Evolutionary conservation across 2,113 vertebrate genomes (phyloP), one percentile per base, ranked within the genome.

Genomic region (Galemys pyrenaicus): DNA sequence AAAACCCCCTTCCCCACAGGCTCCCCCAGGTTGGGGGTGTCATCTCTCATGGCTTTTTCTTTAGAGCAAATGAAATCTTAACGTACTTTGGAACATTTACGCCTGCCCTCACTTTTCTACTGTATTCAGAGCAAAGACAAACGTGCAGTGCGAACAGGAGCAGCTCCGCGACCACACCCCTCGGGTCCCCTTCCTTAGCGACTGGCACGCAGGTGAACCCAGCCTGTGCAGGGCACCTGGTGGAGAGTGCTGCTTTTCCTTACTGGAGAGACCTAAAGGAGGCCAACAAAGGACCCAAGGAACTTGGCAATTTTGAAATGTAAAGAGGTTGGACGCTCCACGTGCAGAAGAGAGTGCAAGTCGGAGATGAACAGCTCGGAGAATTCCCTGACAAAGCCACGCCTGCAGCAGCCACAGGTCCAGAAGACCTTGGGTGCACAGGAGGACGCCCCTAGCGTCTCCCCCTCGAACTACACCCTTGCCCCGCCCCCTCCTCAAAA

Each of bases 311-410:
- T 49, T 60, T n/a, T 37, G 32, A 37, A 26, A 77, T 56, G 22
- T 54, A 22, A 35, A 82, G n/a, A 87, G 28, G 6, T 17, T 37
- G 22, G 19, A 28, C 0, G 15, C 19, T 2, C 1, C 20, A 79
- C 20, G 8, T 15, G 9, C n/a, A 51, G 77, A 68, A 39, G 73
- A 39, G 73, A 19, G 1, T 15, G 30, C 10, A 75, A 39, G 26
- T 71, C 6, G 16, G 32, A 49, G 71, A 54, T 8, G 22, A 8
- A 6, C 28, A 5, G 10, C 20, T 92, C 64, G 13, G 0, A 6
- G 54, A 22, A 26, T 6, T 4, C 24, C 17, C 30, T 70, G 58
- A 68, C 16, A 20, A 22, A 1, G 0, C 0, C 4, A 6, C 0
- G 3, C 32, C 3, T n/a, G 16, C 39, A 39, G 22, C n/a, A 3